These are phyloP conservation scores for Clarias laeviceps DNA, from an alignment of 2,797 vertebrate genomes.

Conservation along the genomic window DNA sequence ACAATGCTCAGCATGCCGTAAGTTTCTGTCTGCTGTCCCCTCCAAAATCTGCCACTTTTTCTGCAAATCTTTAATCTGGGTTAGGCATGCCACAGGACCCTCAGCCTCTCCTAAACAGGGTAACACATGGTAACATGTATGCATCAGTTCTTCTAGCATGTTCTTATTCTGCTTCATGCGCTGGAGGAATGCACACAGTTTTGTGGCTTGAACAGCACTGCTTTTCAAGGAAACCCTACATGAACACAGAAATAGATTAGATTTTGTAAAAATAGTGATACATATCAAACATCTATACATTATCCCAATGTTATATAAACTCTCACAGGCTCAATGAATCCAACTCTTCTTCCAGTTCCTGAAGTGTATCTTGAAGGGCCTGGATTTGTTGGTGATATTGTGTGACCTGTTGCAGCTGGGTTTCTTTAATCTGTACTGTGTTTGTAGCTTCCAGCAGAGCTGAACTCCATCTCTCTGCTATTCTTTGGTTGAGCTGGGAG, in stretches of 20 bases:
- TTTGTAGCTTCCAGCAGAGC: conserved; percentile 77
- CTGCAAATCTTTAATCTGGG: conserved; percentile 80
- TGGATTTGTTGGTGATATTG: conserved; percentile 77
- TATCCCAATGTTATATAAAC: neutral
- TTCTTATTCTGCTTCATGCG: conserved; percentile 73
- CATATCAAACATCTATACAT: neutral
- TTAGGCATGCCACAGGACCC: conserved; percentile 77
- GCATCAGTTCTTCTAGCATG: conserved; percentile 72
- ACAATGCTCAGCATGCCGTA: conserved; percentile 71
- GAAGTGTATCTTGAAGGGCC: conserved; percentile 69
- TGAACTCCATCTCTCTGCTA: conserved; percentile 63
- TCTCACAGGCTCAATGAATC: conserved; percentile 82
- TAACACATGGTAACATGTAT: conserved; percentile 74
- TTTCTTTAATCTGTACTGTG: conserved; percentile 79
- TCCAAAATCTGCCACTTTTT: conserved; percentile 80
- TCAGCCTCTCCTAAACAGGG: conserved; percentile 75
- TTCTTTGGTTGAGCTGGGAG: conserved; percentile 40
- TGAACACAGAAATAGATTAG: neutral
- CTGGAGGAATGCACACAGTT: conserved; percentile 73
- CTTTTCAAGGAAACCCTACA: conserved; percentile 76
- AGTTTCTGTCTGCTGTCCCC: conserved; percentile 73
- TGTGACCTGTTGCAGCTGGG: conserved; percentile 76
- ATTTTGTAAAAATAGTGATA: neutral
- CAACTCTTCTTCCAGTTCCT: conserved; percentile 74
- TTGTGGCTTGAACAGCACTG: conserved; percentile 73